phyloP scores from a whole-genome alignment of 2,797 vertebrate genomes.

The Lithobates pipiens region DNA sequence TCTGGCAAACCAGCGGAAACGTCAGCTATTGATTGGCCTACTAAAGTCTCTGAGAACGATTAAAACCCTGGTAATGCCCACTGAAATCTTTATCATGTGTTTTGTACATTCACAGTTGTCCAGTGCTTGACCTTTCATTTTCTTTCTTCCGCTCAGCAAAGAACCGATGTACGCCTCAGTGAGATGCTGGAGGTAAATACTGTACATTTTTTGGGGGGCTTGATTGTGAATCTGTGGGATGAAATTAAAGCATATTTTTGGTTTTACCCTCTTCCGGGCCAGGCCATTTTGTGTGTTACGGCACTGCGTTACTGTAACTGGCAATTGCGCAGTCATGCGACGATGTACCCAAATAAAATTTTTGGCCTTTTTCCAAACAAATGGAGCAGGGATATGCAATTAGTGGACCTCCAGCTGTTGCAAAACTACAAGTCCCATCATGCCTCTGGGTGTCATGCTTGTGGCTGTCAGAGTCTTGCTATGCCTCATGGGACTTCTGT shows the following conservation, averaged over 20 bases:
- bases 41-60: constrained; percentile 97
- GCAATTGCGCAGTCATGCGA: too few relatives aligned
- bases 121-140: constrained; percentile 12
- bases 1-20: constrained; percentile 92
- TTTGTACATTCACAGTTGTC: not conserved
- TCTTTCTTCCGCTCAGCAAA: constrained; percentile 83
- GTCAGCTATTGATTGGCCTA: constrained; percentile 92
- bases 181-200: constrained; percentile 95
- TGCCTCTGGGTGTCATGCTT: too few relatives aligned
- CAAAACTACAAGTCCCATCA: too few relatives aligned
- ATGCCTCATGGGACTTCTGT: too few relatives aligned
- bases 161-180: constrained; percentile 95
- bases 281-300: too few relatives aligned
- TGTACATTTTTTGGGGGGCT: not conserved
- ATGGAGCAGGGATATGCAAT: too few relatives aligned
- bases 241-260: not conserved
- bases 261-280: too few relatives aligned
- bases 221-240: not conserved
- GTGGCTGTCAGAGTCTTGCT: too few relatives aligned
- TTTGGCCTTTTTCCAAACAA: too few relatives aligned
- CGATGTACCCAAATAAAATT: too few relatives aligned
- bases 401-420: too few relatives aligned
- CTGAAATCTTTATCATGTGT: not conserved
- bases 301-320: too few relatives aligned
- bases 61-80: constrained; percentile 89